Percentiles rank a stretch among this genome's conserved stretches.
Evolutionary conservation across 2,888 invertebrate genomes (phyloP).

Genomic region (Pammene aurita): DNA sequence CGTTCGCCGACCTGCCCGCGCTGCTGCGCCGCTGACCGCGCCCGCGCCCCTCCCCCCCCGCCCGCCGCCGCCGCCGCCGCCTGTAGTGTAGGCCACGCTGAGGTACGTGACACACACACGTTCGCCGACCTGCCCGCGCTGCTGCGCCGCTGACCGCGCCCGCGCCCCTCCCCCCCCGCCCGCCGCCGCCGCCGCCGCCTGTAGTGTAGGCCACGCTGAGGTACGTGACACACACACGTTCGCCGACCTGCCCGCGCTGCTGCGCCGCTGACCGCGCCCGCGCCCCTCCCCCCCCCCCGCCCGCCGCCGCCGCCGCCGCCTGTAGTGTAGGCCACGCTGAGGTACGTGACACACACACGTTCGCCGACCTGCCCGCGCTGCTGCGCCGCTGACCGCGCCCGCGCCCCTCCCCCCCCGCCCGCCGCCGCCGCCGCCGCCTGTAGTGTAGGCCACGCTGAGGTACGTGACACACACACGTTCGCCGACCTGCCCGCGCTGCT

Average conservation of each 20-base stretch:
- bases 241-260: slow-evolving; percentile 82
- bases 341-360: neutral
- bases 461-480: neutral
- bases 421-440: slow-evolving; percentile 25
- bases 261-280: slow-evolving; percentile 91
- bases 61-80: no score
- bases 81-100: no score
- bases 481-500: neutral
- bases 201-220: neutral
- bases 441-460: no score
- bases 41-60: neutral
- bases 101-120: neutral
- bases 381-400: slow-evolving; percentile 46
- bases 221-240: neutral
- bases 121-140: slow-evolving; percentile 7
- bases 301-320: slow-evolving; percentile 86
- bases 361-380: slow-evolving; percentile 9
- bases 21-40: slow-evolving; percentile 87
- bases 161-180: no score
- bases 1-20: no score
- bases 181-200: neutral
- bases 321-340: no score
- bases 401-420: neutral
- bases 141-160: slow-evolving; percentile 46
- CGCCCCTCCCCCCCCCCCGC: slow-evolving; percentile 47